Evolutionary conservation across 92 coral and sea anemone genomes (phyloP).

Genomic region (Pocillopora grandis): DNA sequence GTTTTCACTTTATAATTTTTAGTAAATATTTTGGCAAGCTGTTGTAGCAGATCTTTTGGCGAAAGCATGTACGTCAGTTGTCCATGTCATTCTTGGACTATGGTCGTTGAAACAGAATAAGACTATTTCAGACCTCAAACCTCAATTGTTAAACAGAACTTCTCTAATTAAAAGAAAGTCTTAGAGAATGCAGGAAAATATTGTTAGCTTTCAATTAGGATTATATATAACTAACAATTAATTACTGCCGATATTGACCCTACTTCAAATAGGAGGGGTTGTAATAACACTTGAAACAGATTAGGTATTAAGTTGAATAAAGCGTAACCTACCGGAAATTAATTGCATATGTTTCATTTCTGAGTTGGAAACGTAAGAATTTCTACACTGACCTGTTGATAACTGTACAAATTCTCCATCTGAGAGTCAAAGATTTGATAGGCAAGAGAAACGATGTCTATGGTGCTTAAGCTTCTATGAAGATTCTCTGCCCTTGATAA

Average conservation of each 20-base stretch:
- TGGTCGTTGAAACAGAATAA: too few relatives aligned
- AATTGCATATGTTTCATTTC: neutral
- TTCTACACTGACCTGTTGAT: conserved; percentile 13
- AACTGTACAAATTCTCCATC: neutral
- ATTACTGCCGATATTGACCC: neutral
- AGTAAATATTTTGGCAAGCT: neutral
- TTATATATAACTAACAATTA: conserved; percentile 7
- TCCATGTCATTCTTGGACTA: too few relatives aligned
- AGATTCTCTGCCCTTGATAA: neutral
- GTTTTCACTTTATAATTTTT: neutral
- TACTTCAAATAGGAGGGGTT: neutral
- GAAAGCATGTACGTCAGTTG: neutral
- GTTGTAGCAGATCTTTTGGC: neutral
- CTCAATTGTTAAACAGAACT: too few relatives aligned
- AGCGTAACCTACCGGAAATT: conserved; percentile 16
- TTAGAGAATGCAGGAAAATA: neutral
- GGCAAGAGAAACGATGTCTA: neutral
- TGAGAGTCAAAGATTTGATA: conserved; percentile 11
- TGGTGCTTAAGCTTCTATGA: neutral
- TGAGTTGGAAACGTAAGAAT: neutral
- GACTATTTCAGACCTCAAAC: too few relatives aligned
- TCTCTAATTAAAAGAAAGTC: neutral
- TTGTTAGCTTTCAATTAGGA: neutral
- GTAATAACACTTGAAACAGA: neutral
- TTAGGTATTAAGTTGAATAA: neutral